Percentiles rank a stretch among this genome's conserved stretches.
These are phyloP conservation scores for Gymnoscelis rufifasciata DNA, from an alignment of 2,888 invertebrate species.

Conservation along the genomic window DNA sequence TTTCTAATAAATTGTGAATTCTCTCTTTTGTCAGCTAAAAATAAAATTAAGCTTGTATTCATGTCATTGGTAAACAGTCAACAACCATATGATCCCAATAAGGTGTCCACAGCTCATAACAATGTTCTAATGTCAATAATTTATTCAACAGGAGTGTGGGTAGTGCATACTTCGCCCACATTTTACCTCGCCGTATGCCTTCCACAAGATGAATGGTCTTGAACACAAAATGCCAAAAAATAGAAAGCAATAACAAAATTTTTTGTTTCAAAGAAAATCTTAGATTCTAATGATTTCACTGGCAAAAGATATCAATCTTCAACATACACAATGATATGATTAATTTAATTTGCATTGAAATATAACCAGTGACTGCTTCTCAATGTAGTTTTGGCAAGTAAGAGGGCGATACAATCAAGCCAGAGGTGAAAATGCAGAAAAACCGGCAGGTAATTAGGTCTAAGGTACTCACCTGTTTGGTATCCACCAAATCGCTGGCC, in stretches of 20 bases:
- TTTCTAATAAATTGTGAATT: no score
- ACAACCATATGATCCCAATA: slow-evolving; percentile 47
- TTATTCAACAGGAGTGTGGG: slow-evolving; percentile 72
- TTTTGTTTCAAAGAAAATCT: neutral
- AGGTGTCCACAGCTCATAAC: slow-evolving; percentile 62
- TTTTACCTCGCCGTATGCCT: slow-evolving; percentile 62
- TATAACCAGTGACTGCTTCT: slow-evolving; percentile 30
- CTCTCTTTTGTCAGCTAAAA: no score
- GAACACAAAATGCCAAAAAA: slow-evolving; percentile 7
- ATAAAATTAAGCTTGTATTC: slow-evolving; percentile 16
- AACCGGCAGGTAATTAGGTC: slow-evolving; percentile 61
- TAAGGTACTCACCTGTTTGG: slow-evolving; percentile 80
- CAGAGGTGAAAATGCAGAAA: slow-evolving; percentile 52
- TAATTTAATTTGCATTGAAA: slow-evolving; percentile 16
- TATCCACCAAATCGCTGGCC: slow-evolving; percentile 80
- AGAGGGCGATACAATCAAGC: slow-evolving; percentile 41
- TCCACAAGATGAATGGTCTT: slow-evolving; percentile 17
- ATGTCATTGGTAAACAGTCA: slow-evolving; percentile 37
- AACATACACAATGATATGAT: slow-evolving; percentile 11
- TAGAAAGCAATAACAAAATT: slow-evolving; percentile 18
- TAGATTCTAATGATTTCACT: slow-evolving; percentile 2
- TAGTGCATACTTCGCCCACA: slow-evolving; percentile 65
- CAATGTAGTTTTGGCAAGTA: slow-evolving; percentile 38
- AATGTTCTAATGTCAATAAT: slow-evolving; percentile 70
- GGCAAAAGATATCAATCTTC: slow-evolving; percentile 2